These are phyloP conservation scores for Rhorus exstirpatorius DNA, from an alignment of 2,888 invertebrate species.

Conservation along the genomic window DNA sequence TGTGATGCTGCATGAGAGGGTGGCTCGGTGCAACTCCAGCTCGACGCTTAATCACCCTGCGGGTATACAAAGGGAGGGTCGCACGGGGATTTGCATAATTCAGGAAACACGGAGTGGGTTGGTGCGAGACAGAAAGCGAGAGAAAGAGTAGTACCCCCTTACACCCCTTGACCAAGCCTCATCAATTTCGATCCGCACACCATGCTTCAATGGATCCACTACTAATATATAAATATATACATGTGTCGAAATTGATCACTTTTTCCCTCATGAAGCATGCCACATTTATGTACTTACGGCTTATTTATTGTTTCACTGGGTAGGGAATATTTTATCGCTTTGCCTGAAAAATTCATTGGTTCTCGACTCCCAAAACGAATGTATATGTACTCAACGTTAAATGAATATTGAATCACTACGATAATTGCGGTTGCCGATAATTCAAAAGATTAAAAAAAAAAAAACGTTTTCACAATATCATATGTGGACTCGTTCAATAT, in stretches of 20 bases:
- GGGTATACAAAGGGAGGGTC: constrained; percentile 68
- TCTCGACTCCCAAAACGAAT: not conserved
- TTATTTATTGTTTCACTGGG: not conserved
- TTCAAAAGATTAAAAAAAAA: not conserved
- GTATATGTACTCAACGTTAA: not conserved
- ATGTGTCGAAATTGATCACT: not conserved
- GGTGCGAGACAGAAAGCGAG: constrained; percentile 47
- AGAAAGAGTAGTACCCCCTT: constrained; percentile 9
- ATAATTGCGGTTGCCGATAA: constrained; percentile 1
- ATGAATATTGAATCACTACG: constrained; percentile 2
- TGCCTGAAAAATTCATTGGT: not conserved
- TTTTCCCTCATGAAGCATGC: constrained; percentile 9
- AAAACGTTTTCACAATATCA: not conserved
- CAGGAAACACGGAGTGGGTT: constrained; percentile 70
- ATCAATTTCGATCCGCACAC: constrained; percentile 52
- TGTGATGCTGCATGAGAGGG: constrained; percentile 57
- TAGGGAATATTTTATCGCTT: not conserved
- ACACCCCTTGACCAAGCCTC: constrained; percentile 48
- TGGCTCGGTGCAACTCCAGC: constrained; percentile 58
- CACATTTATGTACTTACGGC: not conserved
- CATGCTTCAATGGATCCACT: constrained; percentile 50
- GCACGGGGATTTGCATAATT: constrained; percentile 71
- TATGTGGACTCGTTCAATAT: not conserved
- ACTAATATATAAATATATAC: constrained; percentile 18
- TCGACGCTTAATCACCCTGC: constrained; percentile 67